Evolutionary conservation across 2,888 invertebrate genomes (phyloP), one percentile per base, ranked within the genome.

Genomic region (Meganola albula): DNA sequence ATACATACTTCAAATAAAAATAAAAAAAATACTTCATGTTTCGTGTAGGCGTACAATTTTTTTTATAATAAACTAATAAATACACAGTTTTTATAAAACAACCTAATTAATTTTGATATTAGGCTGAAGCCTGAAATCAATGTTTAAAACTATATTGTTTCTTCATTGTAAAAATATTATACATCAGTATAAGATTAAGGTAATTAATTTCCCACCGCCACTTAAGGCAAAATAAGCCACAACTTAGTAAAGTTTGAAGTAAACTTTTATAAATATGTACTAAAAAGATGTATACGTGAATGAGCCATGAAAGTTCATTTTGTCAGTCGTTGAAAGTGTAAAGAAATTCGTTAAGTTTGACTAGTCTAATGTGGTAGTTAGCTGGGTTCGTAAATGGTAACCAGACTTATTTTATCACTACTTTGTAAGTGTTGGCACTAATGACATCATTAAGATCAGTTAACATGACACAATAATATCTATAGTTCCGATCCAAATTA

Each of bases 321-420:
- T 11, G 10, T 48, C 34, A 42, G 39, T 47, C 37, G 11, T 25
- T 34, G 27, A 27, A 24, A 18, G n/a, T 2, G 28, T 24, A 45
- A 24, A 27, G 25, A 34, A 40, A 39, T 42, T 48, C 44, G 44
- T 46, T 48, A 13, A 32, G 23, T 36, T 50, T 64, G 71, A 71
- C 71, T 71, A 71, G 71, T 50, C 43, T 33, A 45, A 44, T 51
- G 7, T 16, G 16, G 6, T 6, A 16, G 16, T 16, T 63, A 63
- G 63, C 64, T 54, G 62, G 58, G 59, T 34, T 25, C 12, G 4
- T 16, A n/a, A 16, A 38, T 40, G 60, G 62, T 64, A 61, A 65
- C 54, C 48, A 49, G 34, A 44, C 35, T 33, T 48, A 39, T n/a
- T n/a, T n/a, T n/a, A n/a, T n/a, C n/a, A n/a, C n/a, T n/a, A n/a